phyloP scores from a whole-genome alignment of 2,797 vertebrate species.

The Carapus acus region DNA sequence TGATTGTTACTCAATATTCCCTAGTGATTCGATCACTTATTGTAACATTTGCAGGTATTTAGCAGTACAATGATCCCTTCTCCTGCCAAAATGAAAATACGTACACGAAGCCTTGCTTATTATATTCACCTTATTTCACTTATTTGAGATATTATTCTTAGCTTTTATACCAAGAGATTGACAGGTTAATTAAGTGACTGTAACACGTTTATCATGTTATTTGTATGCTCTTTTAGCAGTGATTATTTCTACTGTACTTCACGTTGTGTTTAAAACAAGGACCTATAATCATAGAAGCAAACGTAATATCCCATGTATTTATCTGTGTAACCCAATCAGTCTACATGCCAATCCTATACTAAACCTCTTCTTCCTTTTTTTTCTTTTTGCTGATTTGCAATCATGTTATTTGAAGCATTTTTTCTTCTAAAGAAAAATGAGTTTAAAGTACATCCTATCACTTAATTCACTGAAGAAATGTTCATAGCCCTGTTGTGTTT shows the following conservation, averaged over 20 bases:
- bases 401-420: constrained; percentile 66
- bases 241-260: constrained; percentile 74
- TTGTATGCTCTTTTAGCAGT: constrained; percentile 77
- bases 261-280: constrained; percentile 69
- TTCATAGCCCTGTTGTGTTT: constrained; percentile 67
- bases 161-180: constrained; percentile 75
- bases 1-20: constrained; percentile 61
- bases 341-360: constrained; percentile 71
- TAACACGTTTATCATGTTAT: constrained; percentile 77
- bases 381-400: constrained; percentile 72
- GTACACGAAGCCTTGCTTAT: constrained; percentile 67
- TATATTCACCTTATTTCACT: constrained; percentile 61
- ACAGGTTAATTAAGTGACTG: constrained; percentile 70
- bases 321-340: constrained; percentile 74
- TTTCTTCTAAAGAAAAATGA: constrained; percentile 60
- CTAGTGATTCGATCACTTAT: constrained; percentile 65
- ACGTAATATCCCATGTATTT: constrained; percentile 75
- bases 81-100: constrained; percentile 66
- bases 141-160: constrained; percentile 65
- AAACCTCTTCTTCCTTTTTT: constrained; percentile 58
- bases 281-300: constrained; percentile 71
- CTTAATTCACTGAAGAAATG: constrained; percentile 64
- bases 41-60: constrained; percentile 60
- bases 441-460: constrained; percentile 60
- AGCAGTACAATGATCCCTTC: constrained; percentile 51